Percentiles rank a stretch among this genome's conserved stretches.
These are phyloP conservation scores for Ictidomys tridecemlineatus DNA, from an alignment of 2,113 vertebrate species.

Conservation along the genomic window DNA sequence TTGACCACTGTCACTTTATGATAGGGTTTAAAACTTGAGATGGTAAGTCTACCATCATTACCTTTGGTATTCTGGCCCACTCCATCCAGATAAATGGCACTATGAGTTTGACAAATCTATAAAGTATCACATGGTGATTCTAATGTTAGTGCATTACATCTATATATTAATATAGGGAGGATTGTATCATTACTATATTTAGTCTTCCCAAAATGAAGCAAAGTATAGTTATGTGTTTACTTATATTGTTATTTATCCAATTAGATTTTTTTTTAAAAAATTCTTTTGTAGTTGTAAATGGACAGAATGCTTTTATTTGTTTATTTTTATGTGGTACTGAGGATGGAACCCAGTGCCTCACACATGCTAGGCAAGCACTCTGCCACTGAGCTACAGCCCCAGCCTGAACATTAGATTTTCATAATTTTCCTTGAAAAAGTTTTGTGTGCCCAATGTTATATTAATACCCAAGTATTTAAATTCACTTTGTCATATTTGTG, in stretches of 20 bases:
- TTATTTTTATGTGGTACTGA: too few species aligned
- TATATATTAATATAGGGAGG: constrained; percentile 49
- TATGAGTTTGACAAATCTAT: constrained; percentile 46
- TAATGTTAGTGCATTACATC: neutral
- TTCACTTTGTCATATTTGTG: constrained; percentile 14
- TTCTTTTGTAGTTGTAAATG: too few species aligned
- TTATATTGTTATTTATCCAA: constrained; percentile 55
- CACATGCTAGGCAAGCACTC: too few species aligned
- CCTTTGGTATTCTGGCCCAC: neutral
- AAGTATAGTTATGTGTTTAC: neutral
- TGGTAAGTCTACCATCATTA: neutral
- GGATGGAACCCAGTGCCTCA: too few species aligned
- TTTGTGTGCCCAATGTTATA: constrained; percentile 32
- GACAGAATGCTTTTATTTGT: too few species aligned
- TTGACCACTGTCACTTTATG: constrained; percentile 35
- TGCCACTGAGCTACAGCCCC: too few species aligned
- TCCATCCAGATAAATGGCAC: constrained; percentile 57
- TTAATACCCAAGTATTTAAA: constrained; percentile 45
- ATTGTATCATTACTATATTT: constrained; percentile 39
- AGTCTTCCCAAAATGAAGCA: constrained; percentile 53
- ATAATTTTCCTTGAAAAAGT: constrained; percentile 59
- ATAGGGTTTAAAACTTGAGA: constrained; percentile 50
- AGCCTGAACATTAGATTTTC: neutral
- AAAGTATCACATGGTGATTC: constrained; percentile 3
- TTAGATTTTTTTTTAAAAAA: too few species aligned